These are phyloP conservation scores for Mesocricetus auratus DNA, from an alignment of 2,113 vertebrate genomes.

Conservation along the genomic window DNA sequence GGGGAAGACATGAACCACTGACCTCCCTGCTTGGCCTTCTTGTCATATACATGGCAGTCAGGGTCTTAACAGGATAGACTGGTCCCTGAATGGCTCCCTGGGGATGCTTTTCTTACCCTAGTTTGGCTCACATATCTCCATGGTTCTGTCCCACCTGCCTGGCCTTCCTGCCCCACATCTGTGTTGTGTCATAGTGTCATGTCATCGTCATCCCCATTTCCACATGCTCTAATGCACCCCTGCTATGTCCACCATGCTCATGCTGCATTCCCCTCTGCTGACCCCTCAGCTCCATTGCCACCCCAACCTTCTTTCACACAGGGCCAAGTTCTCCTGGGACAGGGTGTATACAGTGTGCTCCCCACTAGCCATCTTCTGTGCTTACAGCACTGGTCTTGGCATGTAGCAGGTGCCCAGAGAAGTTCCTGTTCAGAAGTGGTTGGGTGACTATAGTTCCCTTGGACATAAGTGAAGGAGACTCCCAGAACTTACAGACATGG, in stretches of 20 bases:
- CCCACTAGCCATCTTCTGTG: accelerated
- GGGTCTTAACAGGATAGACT: not conserved
- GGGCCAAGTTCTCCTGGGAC: not conserved
- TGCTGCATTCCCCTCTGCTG: not conserved
- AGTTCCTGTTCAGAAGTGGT: not conserved
- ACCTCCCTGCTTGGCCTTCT: not conserved
- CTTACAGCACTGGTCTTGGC: not conserved
- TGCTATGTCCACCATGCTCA: not conserved
- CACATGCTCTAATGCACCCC: no score
- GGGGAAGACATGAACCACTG: not conserved
- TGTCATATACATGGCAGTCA: not conserved
- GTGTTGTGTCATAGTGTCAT: not conserved
- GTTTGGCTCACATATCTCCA: accelerated
- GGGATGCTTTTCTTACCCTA: accelerated
- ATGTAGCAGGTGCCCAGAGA: not conserved
- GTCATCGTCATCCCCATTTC: no score
- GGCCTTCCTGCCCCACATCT: not conserved
- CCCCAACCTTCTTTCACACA: not conserved
- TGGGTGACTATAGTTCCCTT: not conserved
- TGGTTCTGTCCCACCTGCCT: not conserved
- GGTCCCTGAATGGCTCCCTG: not conserved
- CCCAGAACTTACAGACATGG: not conserved
- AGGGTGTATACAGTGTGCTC: no score
- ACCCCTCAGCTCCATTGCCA: not conserved
- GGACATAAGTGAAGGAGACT: not conserved